Conservation (phyloP, 2,113 vertebrate species). For the Cariama cristata region DNA sequence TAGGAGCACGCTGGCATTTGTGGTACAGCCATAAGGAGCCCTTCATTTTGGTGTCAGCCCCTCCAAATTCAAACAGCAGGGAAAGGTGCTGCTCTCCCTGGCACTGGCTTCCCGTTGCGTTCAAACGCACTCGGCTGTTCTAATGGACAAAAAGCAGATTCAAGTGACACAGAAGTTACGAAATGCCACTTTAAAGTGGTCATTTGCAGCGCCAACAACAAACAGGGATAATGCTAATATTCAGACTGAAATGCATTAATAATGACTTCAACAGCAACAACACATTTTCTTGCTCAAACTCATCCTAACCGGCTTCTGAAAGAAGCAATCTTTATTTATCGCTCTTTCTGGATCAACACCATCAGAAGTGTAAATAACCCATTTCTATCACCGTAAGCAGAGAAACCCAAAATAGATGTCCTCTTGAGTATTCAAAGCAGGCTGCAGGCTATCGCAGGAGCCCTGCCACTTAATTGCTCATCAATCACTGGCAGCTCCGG, state of each 20-base stretch:
- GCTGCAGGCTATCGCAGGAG: not conserved
- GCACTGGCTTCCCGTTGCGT: fast-evolving
- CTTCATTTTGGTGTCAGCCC: not conserved
- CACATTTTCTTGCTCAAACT: not conserved
- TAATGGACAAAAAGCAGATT: not conserved
- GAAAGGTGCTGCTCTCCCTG: not conserved
- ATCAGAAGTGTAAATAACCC: not conserved
- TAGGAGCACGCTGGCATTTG: fast-evolving
- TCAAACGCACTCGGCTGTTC: not conserved
- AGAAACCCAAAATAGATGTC: not conserved
- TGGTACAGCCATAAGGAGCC: not conserved
- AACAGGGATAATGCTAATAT: not conserved
- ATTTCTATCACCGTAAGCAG: not conserved
- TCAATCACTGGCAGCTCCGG: not conserved
- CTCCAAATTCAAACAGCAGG: not conserved
- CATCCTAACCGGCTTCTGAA: not conserved
- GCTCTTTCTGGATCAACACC: not conserved
- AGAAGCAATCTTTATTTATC: not conserved
- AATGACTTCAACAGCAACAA: not conserved
- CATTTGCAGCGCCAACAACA: not conserved
- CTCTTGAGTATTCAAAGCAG: not conserved
- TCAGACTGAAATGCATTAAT: not conserved
- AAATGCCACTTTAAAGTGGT: not conserved
- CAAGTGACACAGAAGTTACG: not conserved
- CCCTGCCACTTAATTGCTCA: not conserved